A percentile compares a stretch with the other conserved stretches of the same genome.
Evolutionary conservation across 2,113 vertebrate genomes (phyloP).

Genomic region (Apeltes quadracus): DNA sequence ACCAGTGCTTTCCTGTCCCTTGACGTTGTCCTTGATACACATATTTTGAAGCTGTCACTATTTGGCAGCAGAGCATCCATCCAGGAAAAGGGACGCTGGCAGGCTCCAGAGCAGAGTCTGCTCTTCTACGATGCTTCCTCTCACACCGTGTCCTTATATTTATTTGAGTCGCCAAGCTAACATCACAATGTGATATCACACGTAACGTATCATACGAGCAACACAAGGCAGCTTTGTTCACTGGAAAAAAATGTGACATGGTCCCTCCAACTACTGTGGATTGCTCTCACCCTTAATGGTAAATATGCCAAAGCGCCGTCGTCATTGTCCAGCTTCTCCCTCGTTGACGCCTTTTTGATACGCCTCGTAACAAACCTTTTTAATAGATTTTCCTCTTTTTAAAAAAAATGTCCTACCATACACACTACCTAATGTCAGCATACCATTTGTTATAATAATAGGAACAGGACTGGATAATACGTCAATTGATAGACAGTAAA

Average conservation of each 20-base stretch:
- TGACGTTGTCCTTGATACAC: background rate
- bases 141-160: slow-evolving; percentile 29
- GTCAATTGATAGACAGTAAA: background rate
- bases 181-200: background rate
- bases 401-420: background rate
- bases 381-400: background rate
- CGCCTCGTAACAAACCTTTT: too few species aligned
- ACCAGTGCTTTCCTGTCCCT: background rate
- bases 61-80: slow-evolving; percentile 14
- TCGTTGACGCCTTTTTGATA: background rate
- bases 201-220: background rate
- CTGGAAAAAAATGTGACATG: background rate
- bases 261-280: background rate
- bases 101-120: slow-evolving; percentile 37
- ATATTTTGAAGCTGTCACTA: background rate
- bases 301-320: too few species aligned
- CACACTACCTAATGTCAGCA: background rate
- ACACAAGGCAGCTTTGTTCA: background rate
- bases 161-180: slow-evolving; percentile 4
- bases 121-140: slow-evolving; percentile 12
- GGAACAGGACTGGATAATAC: background rate
- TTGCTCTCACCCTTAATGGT: background rate
- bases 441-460: too few species aligned
- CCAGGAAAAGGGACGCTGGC: slow-evolving; percentile 42
- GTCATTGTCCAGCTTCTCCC: background rate